A percentile compares a stretch with the other conserved stretches of the same genome.
These are phyloP conservation scores for Hystrix cristata DNA, from an alignment of 2,113 vertebrate genomes.

Conservation along the genomic window DNA sequence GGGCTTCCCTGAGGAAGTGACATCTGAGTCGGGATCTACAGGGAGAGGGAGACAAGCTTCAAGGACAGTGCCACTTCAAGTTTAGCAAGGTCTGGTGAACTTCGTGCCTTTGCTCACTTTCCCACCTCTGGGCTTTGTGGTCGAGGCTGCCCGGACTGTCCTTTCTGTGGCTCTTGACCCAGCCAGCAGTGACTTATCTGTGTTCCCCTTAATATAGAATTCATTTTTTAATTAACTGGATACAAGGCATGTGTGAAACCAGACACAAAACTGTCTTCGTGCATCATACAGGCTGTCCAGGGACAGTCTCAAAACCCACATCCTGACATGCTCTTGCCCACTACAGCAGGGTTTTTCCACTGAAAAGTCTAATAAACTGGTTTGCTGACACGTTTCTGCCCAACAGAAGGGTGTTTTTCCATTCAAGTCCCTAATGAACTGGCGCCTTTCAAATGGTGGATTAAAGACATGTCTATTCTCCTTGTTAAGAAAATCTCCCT, in stretches of 20 bases:
- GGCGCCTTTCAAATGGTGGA: neutral
- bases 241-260: slow-evolving; percentile 26
- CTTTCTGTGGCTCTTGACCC: neutral
- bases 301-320: neutral
- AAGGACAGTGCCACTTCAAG: neutral
- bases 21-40: neutral
- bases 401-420: neutral
- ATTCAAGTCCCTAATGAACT: neutral
- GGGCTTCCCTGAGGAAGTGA: neutral
- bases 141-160: neutral
- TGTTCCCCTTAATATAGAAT: neutral
- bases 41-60: neutral
- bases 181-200: neutral
- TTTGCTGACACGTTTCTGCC: neutral
- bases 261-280: neutral
- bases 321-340: neutral
- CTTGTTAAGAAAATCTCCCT: neutral
- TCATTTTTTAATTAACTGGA: slow-evolving; percentile 10
- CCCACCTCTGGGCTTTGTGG: neutral
- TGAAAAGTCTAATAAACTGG: slow-evolving; percentile 1
- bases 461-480: neutral
- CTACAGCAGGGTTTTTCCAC: neutral
- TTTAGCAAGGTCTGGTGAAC: neutral
- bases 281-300: neutral
- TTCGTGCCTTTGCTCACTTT: neutral